These are phyloP conservation scores for Druceiella hillmani DNA, from an alignment of 2,888 invertebrate genomes.

Conservation along the genomic window DNA sequence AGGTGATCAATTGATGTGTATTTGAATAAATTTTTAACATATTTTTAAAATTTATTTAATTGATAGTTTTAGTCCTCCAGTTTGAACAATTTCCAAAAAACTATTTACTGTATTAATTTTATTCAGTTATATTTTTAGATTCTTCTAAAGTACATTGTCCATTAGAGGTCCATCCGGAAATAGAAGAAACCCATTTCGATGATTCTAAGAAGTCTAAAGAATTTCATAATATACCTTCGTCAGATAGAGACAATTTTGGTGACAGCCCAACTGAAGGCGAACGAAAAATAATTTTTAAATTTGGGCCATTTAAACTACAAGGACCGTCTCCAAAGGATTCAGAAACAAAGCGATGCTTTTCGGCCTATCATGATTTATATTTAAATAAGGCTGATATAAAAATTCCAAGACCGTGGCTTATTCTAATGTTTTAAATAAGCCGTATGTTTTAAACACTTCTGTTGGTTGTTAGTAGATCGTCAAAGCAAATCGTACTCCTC, in stretches of 20 bases:
- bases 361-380: slow-evolving; percentile 13
- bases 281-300: slow-evolving; percentile 24
- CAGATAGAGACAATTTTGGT: slow-evolving; percentile 21
- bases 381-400: slow-evolving; percentile 2
- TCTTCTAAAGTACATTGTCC: slow-evolving; percentile 11
- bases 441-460: no score
- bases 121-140: slow-evolving; percentile 15
- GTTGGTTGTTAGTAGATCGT: no score
- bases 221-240: slow-evolving; percentile 17
- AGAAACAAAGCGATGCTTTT: slow-evolving; percentile 22
- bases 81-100: no score
- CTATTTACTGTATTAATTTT: no score
- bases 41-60: no score
- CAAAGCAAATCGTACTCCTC: no score
- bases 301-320: slow-evolving; percentile 23
- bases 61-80: no score
- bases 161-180: slow-evolving; percentile 14
- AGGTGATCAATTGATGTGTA: no score
- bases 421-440: no score
- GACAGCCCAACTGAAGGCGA: slow-evolving; percentile 19
- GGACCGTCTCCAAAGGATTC: slow-evolving; percentile 24
- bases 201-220: slow-evolving; percentile 9
- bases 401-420: background rate
- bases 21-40: no score
- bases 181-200: slow-evolving; percentile 18